Evolutionary conservation across 2,888 invertebrate genomes (phyloP).

Genomic region (Stegana nigrithorax): DNA sequence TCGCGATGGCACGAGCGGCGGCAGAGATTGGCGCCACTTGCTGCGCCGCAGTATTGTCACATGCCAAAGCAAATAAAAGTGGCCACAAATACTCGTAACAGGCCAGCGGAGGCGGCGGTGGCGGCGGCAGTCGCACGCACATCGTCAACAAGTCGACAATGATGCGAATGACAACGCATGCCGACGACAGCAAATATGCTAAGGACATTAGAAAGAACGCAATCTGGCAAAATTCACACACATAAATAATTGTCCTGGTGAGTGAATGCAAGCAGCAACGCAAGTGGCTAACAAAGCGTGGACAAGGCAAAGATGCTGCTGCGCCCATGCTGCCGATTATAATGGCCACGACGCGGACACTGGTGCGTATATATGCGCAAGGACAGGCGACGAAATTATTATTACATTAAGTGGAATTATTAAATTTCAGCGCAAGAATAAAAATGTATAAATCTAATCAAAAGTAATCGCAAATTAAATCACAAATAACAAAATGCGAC

Average conservation of each 20-base stretch:
- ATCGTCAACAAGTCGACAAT: slow-evolving; percentile 14
- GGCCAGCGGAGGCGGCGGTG: too few relatives aligned
- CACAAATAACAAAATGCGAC: background rate
- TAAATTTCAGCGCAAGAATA: slow-evolving; percentile 58
- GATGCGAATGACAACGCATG: background rate
- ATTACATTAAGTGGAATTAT: slow-evolving; percentile 61
- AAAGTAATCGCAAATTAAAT: slow-evolving; percentile 52
- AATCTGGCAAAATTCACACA: slow-evolving; percentile 61
- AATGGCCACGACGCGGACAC: slow-evolving; percentile 25
- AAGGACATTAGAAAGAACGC: slow-evolving; percentile 40
- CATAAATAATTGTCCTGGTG: slow-evolving; percentile 30
- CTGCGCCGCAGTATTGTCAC: too few relatives aligned
- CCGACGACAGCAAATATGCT: background rate
- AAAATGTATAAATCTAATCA: slow-evolving; percentile 61
- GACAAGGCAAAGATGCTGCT: background rate
- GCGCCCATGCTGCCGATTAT: too few relatives aligned
- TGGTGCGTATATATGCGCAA: background rate
- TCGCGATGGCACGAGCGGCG: too few relatives aligned
- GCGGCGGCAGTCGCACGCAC: too few relatives aligned
- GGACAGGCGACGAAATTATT: slow-evolving; percentile 56
- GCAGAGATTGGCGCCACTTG: too few relatives aligned
- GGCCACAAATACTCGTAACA: too few relatives aligned
- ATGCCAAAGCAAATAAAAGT: slow-evolving; percentile 5
- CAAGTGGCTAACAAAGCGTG: background rate
- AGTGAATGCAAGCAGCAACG: background rate